Conservation (phyloP, 2,113 vertebrate genomes). For the Centropristis striata region DNA sequence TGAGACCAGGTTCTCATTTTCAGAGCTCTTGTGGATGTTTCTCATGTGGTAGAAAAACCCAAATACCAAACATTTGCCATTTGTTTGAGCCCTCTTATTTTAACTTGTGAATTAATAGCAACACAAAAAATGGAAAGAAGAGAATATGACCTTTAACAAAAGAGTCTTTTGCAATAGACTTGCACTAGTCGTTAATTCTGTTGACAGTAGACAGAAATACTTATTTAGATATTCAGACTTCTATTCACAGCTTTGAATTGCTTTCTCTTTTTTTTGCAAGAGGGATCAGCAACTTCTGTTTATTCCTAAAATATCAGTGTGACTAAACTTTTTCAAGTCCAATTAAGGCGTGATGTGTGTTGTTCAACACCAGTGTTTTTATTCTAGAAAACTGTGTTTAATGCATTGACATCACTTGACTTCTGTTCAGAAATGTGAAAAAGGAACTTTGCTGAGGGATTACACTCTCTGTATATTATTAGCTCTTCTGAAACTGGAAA, state of each 20-base stretch:
- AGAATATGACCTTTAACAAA: neutral
- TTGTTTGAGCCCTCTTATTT: slow-evolving; percentile 86
- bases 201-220: slow-evolving; percentile 6
- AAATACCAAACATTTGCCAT: slow-evolving; percentile 85
- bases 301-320: neutral
- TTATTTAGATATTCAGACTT: neutral
- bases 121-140: neutral
- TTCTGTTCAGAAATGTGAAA: neutral
- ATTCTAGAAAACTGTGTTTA: neutral
- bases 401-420: neutral
- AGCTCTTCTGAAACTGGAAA: neutral
- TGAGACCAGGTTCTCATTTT: too few species aligned
- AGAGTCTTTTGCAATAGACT: neutral
- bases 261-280: neutral
- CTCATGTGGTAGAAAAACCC: slow-evolving; percentile 86
- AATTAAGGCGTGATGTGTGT: neutral
- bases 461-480: neutral
- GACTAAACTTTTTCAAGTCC: slow-evolving; percentile 6
- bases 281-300: neutral
- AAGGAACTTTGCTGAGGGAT: neutral
- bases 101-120: slow-evolving; percentile 58
- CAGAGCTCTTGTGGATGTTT: slow-evolving; percentile 76
- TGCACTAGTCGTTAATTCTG: neutral
- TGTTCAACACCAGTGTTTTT: neutral
- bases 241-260: neutral